Evolutionary conservation across 2,888 invertebrate species (phyloP), one percentile per base, ranked within the genome.

Genomic region (Cerceris ruficornis): DNA sequence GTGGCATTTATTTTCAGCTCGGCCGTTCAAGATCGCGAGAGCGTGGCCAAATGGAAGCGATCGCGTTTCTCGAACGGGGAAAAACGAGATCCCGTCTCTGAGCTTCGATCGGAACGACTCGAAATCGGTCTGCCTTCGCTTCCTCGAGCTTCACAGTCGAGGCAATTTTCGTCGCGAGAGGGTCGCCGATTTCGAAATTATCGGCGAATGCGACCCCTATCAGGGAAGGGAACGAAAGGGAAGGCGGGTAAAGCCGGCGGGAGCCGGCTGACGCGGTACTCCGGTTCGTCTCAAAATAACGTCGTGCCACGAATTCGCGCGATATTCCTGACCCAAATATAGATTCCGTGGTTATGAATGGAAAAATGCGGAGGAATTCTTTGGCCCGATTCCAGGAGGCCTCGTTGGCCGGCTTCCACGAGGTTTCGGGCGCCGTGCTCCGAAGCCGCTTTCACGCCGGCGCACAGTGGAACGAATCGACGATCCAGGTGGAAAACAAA

Each of bases 331-430:
- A 81, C 81, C 83, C 81, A 83, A 86, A 90, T 88, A 86, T 88
- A 90, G 86, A 84, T 82, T 71, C 59, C 83, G 80, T 78, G 86
- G 85, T 91, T 91, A 91, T 90, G 90, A 90, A 91, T 91, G 91
- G 90, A 91, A 91, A 91, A 90, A 90, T 91, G 88, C 88, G 85
- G 80, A 86, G 84, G 86, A 86, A 90, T 90, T 90, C 88, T 81
- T 83, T 90, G 91, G 91, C 88, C 60, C 14, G 14, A 7, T 68
- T 84, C 88, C 91, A 91, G 75, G 57, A 80, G 78, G 75, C 82
- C 73, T 66, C 77, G 77, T 83, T 84, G 87, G 84, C 84, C 70
- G 55, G 28, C 28, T 62, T 82, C 85, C 87, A 86, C 84, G 82
- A 77, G 72, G 65, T 74, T 78, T 82, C 74, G 75, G 80, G 81